A percentile compares a stretch with the other conserved stretches of the same genome.
phyloP scores from a whole-genome alignment of 2,888 invertebrate species.

The Fragum whitleyi region DNA sequence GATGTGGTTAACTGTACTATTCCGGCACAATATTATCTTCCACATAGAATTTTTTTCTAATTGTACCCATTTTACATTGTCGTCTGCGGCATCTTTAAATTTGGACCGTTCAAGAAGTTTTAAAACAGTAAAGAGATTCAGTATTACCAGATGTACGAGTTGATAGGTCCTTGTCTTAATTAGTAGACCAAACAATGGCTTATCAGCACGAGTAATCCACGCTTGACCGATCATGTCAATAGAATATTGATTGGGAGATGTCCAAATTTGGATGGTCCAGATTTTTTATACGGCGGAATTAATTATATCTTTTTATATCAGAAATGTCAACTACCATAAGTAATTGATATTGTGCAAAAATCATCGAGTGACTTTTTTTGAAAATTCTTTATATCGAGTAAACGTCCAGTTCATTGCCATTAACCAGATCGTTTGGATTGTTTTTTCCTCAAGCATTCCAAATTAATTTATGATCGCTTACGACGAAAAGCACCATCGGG shows the following conservation, averaged over 20 bases:
- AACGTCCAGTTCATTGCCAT: too few species aligned
- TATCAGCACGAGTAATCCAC: slow-evolving; percentile 2
- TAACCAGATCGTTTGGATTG: too few species aligned
- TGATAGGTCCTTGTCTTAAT: slow-evolving; percentile 14
- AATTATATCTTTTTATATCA: neutral
- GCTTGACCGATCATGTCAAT: slow-evolving; percentile 17
- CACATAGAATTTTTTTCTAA: too few species aligned
- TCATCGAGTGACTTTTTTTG: neutral
- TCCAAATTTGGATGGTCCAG: slow-evolving; percentile 28
- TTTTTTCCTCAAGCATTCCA: too few species aligned
- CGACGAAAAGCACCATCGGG: too few species aligned
- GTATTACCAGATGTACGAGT: neutral
- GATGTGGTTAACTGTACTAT: too few species aligned
- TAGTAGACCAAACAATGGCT: neutral
- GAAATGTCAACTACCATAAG: neutral
- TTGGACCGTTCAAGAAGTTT: neutral
- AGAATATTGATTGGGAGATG: slow-evolving; percentile 12
- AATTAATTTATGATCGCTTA: too few species aligned
- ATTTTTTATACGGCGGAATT: neutral
- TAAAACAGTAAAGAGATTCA: neutral
- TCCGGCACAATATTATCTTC: too few species aligned
- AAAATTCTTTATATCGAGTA: too few species aligned
- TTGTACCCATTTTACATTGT: too few species aligned
- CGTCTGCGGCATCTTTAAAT: too few species aligned
- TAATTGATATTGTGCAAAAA: neutral